Evolutionary conservation across 2,797 vertebrate species (phyloP), one percentile per base, ranked within the genome.

Genomic region (Galaxias olidus): DNA sequence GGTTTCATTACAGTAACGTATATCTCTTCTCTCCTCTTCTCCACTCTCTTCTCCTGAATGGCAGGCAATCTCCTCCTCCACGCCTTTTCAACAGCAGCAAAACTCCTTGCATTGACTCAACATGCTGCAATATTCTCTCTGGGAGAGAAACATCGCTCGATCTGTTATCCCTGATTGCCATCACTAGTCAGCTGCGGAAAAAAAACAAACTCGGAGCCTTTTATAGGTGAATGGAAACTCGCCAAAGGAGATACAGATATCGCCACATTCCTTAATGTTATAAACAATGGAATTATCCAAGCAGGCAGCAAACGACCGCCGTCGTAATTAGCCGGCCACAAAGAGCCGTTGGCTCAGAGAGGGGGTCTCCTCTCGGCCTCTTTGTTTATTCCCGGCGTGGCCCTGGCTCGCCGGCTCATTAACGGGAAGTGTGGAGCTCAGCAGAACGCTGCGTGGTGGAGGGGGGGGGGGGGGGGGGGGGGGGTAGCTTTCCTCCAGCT

Each of bases 1-100:
- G 54, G 61, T 73, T 69, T 76, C 65, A 78, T 74, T 72, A 71
- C 60, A 65, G 65, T 50, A 58, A 51, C 58, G 74, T 41, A 63
- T 55, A 76, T 73, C 60, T 61, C 54, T 65, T 58, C 55, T 71
- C 76, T 47, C 44, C 42, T 46, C 43, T 43, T 13, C 2, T 44
- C 40, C 41, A 6, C 13, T n/a, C 9, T 17, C 17, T 17, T 19
- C 45, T 44, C 42, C 43, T 45, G 30, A 15, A n/a, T 42, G 30
- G 13, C 20, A 14, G 20, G 14, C 42, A 57, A 50, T 18, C 45
- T 51, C 41, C 41, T n/a, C 20, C 51, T 53, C 13, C 52, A 40
- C 20, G 2, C 12, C 9, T 30, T 2, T 2, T 30, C 2, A 6
- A 30, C 30, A 2, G 3, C 30, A 30, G 30, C 30, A 6, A n/a